Evolutionary conservation across 2,888 invertebrate species (phyloP).

Genomic region (Cephus runcator): DNA sequence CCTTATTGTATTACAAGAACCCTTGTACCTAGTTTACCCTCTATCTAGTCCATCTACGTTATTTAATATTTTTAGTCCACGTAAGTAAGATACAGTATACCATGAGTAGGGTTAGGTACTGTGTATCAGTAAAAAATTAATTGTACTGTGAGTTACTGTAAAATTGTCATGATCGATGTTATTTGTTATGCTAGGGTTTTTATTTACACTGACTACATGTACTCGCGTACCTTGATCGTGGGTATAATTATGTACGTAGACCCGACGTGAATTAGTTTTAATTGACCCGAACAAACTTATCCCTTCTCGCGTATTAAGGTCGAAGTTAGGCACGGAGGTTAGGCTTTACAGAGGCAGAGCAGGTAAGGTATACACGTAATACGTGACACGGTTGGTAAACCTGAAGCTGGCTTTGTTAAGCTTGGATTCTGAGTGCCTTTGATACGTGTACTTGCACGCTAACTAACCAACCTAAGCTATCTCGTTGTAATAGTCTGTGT

Average conservation of each 20-base stretch:
- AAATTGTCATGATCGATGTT: background rate
- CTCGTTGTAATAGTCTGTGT: slow-evolving; percentile 22
- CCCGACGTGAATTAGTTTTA: slow-evolving; percentile 53
- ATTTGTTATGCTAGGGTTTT: background rate
- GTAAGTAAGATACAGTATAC: background rate
- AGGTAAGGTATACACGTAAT: slow-evolving; percentile 62
- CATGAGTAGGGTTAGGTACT: background rate
- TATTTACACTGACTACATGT: background rate
- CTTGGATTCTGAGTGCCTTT: slow-evolving; percentile 66
- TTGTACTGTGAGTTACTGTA: background rate
- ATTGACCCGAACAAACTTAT: slow-evolving; percentile 51
- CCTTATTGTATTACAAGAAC: background rate
- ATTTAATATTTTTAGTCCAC: background rate
- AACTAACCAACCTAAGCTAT: slow-evolving; percentile 66
- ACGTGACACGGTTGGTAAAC: slow-evolving; percentile 65
- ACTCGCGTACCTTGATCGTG: background rate
- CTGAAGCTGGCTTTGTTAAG: slow-evolving; percentile 64
- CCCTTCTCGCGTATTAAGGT: slow-evolving; percentile 56
- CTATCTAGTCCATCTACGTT: background rate
- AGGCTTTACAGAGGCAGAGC: slow-evolving; percentile 56
- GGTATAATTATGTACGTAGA: background rate
- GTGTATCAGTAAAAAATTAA: background rate
- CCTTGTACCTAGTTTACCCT: background rate
- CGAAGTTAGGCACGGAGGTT: slow-evolving; percentile 53
- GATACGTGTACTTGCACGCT: slow-evolving; percentile 67